Percentiles rank a stretch among this genome's conserved stretches.
phyloP scores from a whole-genome alignment of 2,888 invertebrate species.

The Brachynemurus nebulosus region DNA sequence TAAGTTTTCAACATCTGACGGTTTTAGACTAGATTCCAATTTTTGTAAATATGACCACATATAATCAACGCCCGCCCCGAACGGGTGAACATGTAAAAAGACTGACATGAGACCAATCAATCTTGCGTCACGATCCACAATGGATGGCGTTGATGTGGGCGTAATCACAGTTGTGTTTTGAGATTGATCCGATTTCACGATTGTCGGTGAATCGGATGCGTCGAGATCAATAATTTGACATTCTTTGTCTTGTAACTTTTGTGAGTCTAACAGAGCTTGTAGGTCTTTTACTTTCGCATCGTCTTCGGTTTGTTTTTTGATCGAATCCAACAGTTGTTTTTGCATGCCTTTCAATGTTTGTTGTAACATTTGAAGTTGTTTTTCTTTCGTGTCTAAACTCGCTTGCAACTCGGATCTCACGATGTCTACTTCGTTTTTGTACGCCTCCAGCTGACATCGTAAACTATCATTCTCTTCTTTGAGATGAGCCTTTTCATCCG shows the following conservation, averaged over 20 bases:
- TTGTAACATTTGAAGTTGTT: conserved; percentile 63
- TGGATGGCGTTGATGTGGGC: conserved; percentile 12
- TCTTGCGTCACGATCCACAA: conserved; percentile 50
- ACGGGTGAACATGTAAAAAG: conserved; percentile 85
- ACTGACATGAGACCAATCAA: conserved; percentile 78
- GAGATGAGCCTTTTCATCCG: conserved; percentile 24
- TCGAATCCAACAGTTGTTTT: conserved; percentile 42
- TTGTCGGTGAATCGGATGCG: conserved; percentile 26
- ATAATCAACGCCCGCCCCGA: conserved; percentile 81
- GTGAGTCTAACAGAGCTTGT: conserved; percentile 30
- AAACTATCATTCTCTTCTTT: conserved; percentile 84
- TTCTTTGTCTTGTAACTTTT: conserved; percentile 28
- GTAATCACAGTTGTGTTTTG: conserved; percentile 23
- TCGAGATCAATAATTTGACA: conserved; percentile 36
- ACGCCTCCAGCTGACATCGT: conserved; percentile 82
- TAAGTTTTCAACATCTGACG: conserved; percentile 62
- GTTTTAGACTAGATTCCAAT: conserved; percentile 54
- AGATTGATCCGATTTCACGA: conserved; percentile 25
- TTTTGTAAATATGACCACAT: conserved; percentile 84
- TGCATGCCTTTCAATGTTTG: conserved; percentile 48
- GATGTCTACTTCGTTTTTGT: conserved; percentile 85
- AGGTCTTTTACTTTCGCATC: conserved; percentile 39
- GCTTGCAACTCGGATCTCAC: conserved; percentile 67
- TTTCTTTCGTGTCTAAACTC: conserved; percentile 70
- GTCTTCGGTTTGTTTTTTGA: conserved; percentile 38